Base-by-base conservation (phyloP, 2,113 vertebrate genomes). In the Xiphophorus couchianus region DNA sequence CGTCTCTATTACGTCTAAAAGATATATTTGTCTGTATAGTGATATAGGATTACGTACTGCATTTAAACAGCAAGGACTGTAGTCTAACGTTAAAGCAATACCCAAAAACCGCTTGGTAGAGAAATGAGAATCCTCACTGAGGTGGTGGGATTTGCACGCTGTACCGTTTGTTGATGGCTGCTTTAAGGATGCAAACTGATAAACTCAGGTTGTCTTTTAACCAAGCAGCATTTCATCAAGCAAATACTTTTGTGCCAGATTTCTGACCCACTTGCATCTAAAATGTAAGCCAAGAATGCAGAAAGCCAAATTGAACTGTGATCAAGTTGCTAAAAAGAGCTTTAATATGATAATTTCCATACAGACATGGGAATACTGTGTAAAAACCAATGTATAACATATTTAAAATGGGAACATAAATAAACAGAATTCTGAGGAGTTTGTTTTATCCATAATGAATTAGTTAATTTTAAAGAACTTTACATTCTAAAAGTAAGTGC, bases 1-100 rank as follows among this genome's bases (percentile, higher is more conserved):
- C 65, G 71, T 76, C 84, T 86, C 76, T 88, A 86, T 89, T 82
- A 91, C 76, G 76, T 89, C 79, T 82, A 87, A 90, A 78, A 69
- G 77, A 84, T 81, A 86, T 85, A 86, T 75, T 81, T 82, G 81
- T 91, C 82, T 62, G 83, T 89, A 88, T 83, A 88, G 82, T 63
- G 81, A 81, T 86, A 90, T 90, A 85, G 64, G 83, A 86, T 89
- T 82, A 79, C 58, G 86, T 88, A 85, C 84, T 81, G 39, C 71
- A 68, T 77, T 77, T 88, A 28, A 71, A 69, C 82, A 89, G 69
- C 85, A 75, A 83, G 64, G 80, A 71, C 2, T 71, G 74, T 70
- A 84, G 76, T 76, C 61, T 87, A 84, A 84, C 73, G 67, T 82
- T 79, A 86, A 89, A 89, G 81, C 78, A 58, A 88, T 77, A 78